Percentiles rank a stretch among this genome's conserved stretches.
Evolutionary conservation across 2,888 invertebrate species (phyloP).

Genomic region (Pegoplata infirma): DNA sequence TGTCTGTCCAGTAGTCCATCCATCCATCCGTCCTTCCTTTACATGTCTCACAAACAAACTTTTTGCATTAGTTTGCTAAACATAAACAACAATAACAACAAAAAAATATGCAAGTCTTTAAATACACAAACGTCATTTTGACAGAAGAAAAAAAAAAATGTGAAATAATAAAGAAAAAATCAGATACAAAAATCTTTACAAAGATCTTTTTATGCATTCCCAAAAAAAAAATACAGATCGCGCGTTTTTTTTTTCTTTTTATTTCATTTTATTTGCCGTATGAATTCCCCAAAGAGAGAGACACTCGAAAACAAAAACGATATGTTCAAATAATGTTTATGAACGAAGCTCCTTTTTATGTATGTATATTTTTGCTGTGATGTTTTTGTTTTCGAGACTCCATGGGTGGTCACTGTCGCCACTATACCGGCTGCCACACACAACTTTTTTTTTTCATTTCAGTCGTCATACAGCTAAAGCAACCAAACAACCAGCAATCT

Average conservation of each 20-base stretch:
- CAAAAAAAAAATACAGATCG: background rate
- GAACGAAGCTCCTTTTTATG: conserved; percentile 28
- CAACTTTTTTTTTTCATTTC: conserved; percentile 16
- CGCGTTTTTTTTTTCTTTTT: conserved; percentile 3
- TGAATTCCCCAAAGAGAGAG: conserved; percentile 13
- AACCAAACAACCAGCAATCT: conserved; percentile 1
- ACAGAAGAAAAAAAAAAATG: conserved; percentile 8
- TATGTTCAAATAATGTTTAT: conserved; percentile 17
- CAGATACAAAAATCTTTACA: background rate
- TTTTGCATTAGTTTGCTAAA: conserved; percentile 18
- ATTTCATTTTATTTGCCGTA: background rate
- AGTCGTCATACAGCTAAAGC: too few relatives aligned
- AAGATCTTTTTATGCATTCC: background rate
- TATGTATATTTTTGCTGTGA: background rate
- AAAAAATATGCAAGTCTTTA: conserved; percentile 7
- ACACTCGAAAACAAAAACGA: background rate
- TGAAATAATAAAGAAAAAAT: conserved; percentile 9
- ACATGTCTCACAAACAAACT: background rate
- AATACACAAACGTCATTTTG: conserved; percentile 43
- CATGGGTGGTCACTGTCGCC: conserved; percentile 66
- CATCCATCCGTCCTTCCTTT: background rate
- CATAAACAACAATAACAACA: background rate
- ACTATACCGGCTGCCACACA: conserved; percentile 54
- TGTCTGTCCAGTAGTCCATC: conserved; percentile 7
- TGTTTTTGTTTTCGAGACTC: conserved; percentile 37